Percentiles rank a stretch among this genome's conserved stretches.
phyloP scores from a whole-genome alignment of 2,888 invertebrate genomes.

The Bursaphelenchus okinawaensis region DNA sequence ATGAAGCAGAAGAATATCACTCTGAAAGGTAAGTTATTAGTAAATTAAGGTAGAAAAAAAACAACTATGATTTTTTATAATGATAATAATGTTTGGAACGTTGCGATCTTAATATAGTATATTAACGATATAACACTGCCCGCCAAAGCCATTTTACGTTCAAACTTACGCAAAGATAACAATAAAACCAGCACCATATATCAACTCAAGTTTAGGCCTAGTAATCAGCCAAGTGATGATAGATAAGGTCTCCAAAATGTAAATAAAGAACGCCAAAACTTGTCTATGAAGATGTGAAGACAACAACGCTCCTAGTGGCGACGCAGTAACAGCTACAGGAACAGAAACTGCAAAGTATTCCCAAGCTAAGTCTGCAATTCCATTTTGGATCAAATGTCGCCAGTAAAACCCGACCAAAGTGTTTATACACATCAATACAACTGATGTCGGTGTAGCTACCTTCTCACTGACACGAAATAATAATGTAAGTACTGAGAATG shows the following conservation, averaged over 20 bases:
- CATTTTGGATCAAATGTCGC: constrained; percentile 23
- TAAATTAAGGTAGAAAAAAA: too few relatives aligned
- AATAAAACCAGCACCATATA: constrained; percentile 14
- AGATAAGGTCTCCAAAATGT: constrained; percentile 29
- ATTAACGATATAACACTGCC: too few relatives aligned
- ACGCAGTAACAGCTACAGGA: constrained; percentile 22
- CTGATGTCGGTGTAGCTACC: constrained; percentile 49
- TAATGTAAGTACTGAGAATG: constrained; percentile 22
- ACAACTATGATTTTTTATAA: too few relatives aligned
- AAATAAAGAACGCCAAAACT: constrained; percentile 41
- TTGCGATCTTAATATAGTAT: too few relatives aligned
- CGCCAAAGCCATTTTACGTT: too few relatives aligned
- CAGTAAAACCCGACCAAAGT: constrained; percentile 31
- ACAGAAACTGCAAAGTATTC: constrained; percentile 26
- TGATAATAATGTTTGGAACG: too few relatives aligned
- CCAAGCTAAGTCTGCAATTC: constrained; percentile 25
- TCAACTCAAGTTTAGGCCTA: constrained; percentile 11
- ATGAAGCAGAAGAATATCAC: neutral
- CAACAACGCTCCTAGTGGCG: constrained; percentile 41
- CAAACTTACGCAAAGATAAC: constrained; percentile 3
- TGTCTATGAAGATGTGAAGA: constrained; percentile 45
- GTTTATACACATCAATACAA: constrained; percentile 41
- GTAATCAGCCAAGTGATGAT: constrained; percentile 26
- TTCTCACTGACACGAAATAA: constrained; percentile 29
- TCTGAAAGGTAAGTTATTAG: too few relatives aligned